phyloP scores from a whole-genome alignment of 2,797 vertebrate species.

The Alcedo atthis region DNA sequence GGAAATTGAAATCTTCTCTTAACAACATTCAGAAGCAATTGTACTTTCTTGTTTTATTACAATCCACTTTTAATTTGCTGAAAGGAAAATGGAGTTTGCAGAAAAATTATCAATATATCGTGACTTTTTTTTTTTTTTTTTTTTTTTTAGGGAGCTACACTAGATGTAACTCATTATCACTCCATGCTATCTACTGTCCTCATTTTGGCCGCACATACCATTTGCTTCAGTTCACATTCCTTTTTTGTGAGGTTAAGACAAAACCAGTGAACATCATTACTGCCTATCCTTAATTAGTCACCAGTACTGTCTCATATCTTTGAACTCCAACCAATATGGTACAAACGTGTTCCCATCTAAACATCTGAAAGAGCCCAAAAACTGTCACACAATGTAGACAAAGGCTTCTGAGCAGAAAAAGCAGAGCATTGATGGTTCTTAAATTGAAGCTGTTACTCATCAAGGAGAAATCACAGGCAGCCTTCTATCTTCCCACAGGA shows the following conservation, averaged over 20 bases:
- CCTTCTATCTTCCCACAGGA: neutral
- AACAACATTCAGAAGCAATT: neutral
- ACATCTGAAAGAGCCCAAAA: neutral
- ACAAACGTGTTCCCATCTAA: rapidly evolving
- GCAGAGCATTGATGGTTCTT: neutral
- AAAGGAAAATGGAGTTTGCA: neutral
- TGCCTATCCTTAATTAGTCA: neutral
- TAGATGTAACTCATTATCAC: neutral
- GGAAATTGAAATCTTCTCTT: neutral
- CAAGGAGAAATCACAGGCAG: neutral
- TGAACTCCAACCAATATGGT: rapidly evolving
- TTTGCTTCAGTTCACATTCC: neutral
- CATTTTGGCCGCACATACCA: neutral
- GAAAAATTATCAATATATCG: neutral
- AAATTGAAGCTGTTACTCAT: neutral
- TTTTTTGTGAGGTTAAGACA: neutral
- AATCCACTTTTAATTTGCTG: neutral
- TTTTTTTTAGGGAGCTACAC: neutral
- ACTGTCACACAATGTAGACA: neutral
- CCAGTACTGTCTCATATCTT: neutral
- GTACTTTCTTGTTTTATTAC: neutral
- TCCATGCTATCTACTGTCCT: neutral
- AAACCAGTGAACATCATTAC: neutral
- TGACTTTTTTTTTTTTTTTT: neutral
- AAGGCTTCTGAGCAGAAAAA: neutral